Evolutionary conservation across 2,797 vertebrate genomes (phyloP), one percentile per base, ranked within the genome.

Genomic region (Melanotaenia parkinsoni): DNA sequence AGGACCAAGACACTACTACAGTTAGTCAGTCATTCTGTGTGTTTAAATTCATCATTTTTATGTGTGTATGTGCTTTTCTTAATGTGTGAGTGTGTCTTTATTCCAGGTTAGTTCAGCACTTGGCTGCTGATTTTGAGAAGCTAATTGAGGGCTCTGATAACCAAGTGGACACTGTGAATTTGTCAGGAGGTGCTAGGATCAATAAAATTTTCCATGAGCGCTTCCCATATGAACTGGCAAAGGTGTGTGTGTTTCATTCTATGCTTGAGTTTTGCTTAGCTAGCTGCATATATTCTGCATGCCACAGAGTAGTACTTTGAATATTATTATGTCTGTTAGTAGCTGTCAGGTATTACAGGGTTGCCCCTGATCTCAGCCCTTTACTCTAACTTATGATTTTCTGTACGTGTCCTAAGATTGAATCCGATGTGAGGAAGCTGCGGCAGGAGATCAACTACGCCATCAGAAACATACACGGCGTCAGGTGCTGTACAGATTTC

Each of bases 401-500:
- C 20, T 50, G 0, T 82, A 9, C 75, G 58, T 71, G 14, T 69
- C 56, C 38, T 66, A 83, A 98, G 97, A 95, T 97, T 88, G 95
- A 97, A 85, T 96, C 94, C 88, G 96, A 99, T 6, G 97, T 97
- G 85, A 95, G 93, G 76, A 96, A 96, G 16, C 66, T 98, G 72
- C 88, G 97, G 7, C 93, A 88, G 74, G 97, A 98, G 91, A 98
- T 99, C 79, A 96, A 95, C 84, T 98, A 96, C 9, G 97, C 97
- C 63, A 99, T 99, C 90, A 97, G 96, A 92, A 99, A 99, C 91
- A 98, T 96, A 77, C 96, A 98, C 0, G 97, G 97, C 0, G 95
- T 99, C 94, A 97, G 97, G 97, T 96, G 91, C 79, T 58, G 73
- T 63, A n/a, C 32, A n/a, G 12, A 33, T 20, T 38, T 71, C 20